Percentiles rank a stretch among this genome's conserved stretches.
These are phyloP conservation scores for Lampris megalopsis DNA, from an alignment of 2,113 vertebrate species.

Conservation along the genomic window DNA sequence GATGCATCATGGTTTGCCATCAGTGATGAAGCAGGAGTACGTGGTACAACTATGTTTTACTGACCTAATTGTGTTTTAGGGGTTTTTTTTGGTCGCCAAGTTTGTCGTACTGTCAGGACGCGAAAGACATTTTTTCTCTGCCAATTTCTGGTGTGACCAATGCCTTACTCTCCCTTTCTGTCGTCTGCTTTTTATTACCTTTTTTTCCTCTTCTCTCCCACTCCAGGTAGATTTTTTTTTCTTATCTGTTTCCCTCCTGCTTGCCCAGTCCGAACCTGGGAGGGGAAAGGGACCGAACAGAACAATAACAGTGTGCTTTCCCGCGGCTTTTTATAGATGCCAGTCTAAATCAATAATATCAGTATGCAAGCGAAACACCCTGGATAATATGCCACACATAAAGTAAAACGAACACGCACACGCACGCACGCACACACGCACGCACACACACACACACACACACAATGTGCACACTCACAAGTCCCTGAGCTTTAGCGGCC, in stretches of 20 bases:
- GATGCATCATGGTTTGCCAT: too few species aligned
- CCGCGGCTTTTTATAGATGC: constrained; percentile 59
- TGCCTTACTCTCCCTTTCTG: not conserved
- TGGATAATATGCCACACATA: constrained; percentile 52
- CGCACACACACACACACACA: constrained; percentile 32
- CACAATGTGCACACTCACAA: constrained; percentile 35
- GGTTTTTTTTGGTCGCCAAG: too few species aligned
- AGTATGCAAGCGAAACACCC: constrained; percentile 64
- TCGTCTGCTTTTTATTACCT: not conserved
- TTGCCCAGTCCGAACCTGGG: constrained; percentile 47
- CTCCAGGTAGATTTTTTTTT: constrained; percentile 21
- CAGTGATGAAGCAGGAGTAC: too few species aligned
- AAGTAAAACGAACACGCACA: not conserved
- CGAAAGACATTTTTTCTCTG: not conserved
- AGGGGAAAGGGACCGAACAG: constrained; percentile 20
- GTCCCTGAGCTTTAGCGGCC: constrained; percentile 61
- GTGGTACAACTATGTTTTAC: too few species aligned
- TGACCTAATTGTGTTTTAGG: too few species aligned
- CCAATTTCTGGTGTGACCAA: not conserved
- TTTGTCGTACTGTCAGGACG: too few species aligned
- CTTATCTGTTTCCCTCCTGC: constrained; percentile 51
- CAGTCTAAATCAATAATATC: constrained; percentile 67
- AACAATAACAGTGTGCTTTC: constrained; percentile 52
- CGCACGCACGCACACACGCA: constrained; percentile 18
- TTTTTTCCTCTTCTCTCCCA: not conserved